These are phyloP conservation scores for Gambelia wislizenii DNA, from an alignment of 2,797 vertebrate species.

Conservation along the genomic window DNA sequence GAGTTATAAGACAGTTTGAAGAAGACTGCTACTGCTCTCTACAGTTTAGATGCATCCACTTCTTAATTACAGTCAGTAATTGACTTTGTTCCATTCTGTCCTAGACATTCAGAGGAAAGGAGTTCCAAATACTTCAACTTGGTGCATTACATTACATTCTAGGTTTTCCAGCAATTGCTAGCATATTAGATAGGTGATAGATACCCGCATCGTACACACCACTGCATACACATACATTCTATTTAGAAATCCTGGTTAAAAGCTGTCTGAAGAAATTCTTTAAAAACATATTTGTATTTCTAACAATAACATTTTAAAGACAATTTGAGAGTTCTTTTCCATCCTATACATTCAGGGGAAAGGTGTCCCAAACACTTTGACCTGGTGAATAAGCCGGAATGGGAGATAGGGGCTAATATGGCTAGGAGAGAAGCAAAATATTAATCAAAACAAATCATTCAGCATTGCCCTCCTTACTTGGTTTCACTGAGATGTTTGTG, in stretches of 20 bases:
- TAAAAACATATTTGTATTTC: constrained; percentile 80
- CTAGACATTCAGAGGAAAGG: constrained; percentile 79
- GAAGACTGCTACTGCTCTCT: constrained; percentile 99
- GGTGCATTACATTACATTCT: constrained; percentile 80
- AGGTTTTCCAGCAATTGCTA: constrained; percentile 71
- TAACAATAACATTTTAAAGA: constrained; percentile 81
- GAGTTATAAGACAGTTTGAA: constrained; percentile 83
- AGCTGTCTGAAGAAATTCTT: constrained; percentile 79
- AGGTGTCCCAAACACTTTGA: too few species aligned
- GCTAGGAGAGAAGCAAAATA: neutral
- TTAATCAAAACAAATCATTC: neutral
- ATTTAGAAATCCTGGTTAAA: constrained; percentile 80
- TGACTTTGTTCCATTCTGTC: constrained; percentile 83
- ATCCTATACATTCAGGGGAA: too few species aligned
- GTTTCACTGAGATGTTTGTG: neutral
- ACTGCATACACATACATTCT: constrained; percentile 75
- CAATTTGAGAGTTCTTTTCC: constrained; percentile 51
- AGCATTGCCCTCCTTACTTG: neutral
- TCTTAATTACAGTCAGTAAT: constrained; percentile 86
- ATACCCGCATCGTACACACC: too few species aligned
- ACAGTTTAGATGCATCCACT: constrained; percentile 93
- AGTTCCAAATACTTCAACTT: constrained; percentile 78
- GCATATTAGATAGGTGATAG: too few species aligned
- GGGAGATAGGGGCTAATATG: neutral
- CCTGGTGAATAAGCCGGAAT: too few species aligned